A percentile compares a stretch with the other conserved stretches of the same genome.
Evolutionary conservation across 1,140 invertebrate species (phyloP).

Genomic region (Tachypleus tridentatus): DNA sequence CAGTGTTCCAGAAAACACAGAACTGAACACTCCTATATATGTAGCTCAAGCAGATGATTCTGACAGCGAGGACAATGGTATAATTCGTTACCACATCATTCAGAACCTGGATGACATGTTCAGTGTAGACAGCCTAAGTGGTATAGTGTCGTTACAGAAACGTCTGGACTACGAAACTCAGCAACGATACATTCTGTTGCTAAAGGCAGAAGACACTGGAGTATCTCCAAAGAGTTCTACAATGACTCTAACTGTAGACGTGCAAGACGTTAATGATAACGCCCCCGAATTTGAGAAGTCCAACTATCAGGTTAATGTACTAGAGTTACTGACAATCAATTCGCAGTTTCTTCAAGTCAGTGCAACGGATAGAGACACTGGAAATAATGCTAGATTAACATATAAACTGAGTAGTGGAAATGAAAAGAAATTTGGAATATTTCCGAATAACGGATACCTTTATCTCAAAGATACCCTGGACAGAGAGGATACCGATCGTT

Average conservation of each 20-base stretch:
- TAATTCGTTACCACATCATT: conserved; percentile 58
- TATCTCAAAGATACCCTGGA: conserved; percentile 61
- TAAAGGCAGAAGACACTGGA: conserved; percentile 68
- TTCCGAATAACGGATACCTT: conserved; percentile 76
- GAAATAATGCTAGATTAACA: conserved; percentile 83
- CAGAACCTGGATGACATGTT: conserved; percentile 49
- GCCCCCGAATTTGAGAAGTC: conserved; percentile 65
- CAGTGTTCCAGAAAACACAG: conserved; percentile 75
- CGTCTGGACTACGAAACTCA: conserved; percentile 76
- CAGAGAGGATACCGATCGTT: conserved; percentile 60
- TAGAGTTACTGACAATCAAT: conserved; percentile 66
- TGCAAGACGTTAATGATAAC: conserved; percentile 90
- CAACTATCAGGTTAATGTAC: conserved; percentile 64
- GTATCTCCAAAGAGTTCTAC: conserved; percentile 59
- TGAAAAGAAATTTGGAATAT: conserved; percentile 43
- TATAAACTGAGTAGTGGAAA: conserved; percentile 50
- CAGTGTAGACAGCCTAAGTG: conserved; percentile 49
- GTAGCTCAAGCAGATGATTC: conserved; percentile 69
- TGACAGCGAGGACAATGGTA: conserved; percentile 60
- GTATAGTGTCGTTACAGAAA: conserved; percentile 51
- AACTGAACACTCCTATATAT: conserved; percentile 62
- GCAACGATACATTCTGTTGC: conserved; percentile 64
- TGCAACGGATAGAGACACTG: conserved; percentile 67
- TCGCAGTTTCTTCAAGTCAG: conserved; percentile 61
- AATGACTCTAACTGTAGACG: conserved; percentile 70